Conservation (phyloP, 2,797 vertebrate genomes). For the Enteromius paludinosus region DNA sequence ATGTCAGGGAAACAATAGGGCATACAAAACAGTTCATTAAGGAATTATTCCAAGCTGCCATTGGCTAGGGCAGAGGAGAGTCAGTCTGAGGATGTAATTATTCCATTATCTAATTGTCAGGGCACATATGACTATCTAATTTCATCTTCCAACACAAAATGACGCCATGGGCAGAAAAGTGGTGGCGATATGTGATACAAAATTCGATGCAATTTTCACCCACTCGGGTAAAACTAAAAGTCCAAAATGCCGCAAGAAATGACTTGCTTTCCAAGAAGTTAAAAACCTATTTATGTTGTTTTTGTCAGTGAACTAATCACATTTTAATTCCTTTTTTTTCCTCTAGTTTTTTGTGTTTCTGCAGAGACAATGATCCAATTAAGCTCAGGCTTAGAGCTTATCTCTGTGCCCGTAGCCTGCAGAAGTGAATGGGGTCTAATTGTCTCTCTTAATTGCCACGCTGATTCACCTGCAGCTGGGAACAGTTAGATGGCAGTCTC, state of each 20-base stretch:
- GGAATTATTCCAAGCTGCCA: slow-evolving; percentile 47
- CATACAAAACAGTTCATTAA: slow-evolving; percentile 40
- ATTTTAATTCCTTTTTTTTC: slow-evolving; percentile 58
- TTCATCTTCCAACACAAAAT: slow-evolving; percentile 34
- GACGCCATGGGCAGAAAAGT: slow-evolving; percentile 23
- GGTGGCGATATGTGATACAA: slow-evolving; percentile 14
- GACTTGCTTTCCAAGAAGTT: slow-evolving; percentile 22
- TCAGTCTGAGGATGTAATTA: slow-evolving; percentile 18
- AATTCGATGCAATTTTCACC: slow-evolving; percentile 13
- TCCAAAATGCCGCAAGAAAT: slow-evolving; percentile 12
- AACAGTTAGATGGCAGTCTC: slow-evolving; percentile 67
- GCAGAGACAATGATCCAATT: slow-evolving; percentile 79
- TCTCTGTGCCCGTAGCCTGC: slow-evolving; percentile 71
- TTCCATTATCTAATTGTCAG: slow-evolving; percentile 52
- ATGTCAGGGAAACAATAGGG: slow-evolving; percentile 45
- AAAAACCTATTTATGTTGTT: slow-evolving; percentile 29
- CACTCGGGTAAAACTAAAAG: slow-evolving; percentile 6
- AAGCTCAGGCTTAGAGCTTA: slow-evolving; percentile 66
- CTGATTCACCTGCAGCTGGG: slow-evolving; percentile 73
- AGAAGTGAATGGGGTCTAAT: slow-evolving; percentile 69
- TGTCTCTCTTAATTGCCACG: slow-evolving; percentile 71
- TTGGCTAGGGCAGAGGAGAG: slow-evolving; percentile 17
- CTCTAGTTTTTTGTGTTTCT: slow-evolving; percentile 69
- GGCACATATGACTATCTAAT: slow-evolving; percentile 23
- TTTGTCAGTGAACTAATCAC: slow-evolving; percentile 61